phyloP scores from a whole-genome alignment of 1,140 invertebrate species.

The Drosophila biarmipes region DNA sequence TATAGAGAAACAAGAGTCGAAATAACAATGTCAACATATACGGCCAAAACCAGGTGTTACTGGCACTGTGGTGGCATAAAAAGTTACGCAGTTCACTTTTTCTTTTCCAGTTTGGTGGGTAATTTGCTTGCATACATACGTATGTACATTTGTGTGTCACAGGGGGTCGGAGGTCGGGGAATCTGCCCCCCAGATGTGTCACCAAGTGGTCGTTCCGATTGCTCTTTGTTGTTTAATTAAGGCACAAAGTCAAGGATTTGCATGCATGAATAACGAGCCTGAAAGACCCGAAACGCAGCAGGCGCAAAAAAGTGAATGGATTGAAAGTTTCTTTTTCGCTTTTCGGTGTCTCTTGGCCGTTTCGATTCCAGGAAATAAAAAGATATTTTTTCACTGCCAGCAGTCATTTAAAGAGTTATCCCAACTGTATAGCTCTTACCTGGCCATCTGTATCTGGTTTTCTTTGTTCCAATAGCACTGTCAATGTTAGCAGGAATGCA shows the following conservation, averaged over 20 bases:
- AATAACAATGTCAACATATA: constrained; percentile 65
- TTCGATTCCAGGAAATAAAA: constrained; percentile 6
- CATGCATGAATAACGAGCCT: constrained; percentile 40
- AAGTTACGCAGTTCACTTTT: constrained; percentile 57
- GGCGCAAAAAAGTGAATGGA: constrained; percentile 32
- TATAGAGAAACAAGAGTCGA: constrained; percentile 9
- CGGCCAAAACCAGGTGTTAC: constrained; percentile 28
- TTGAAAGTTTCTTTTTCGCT: constrained; percentile 17
- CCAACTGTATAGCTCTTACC: constrained; percentile 1
- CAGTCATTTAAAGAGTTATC: neutral
- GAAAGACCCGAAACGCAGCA: constrained; percentile 8
- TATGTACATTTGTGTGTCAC: constrained; percentile 23
- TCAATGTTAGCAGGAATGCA: constrained; percentile 4
- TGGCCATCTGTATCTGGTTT: constrained; percentile 1
- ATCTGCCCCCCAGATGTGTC: constrained; percentile 26
- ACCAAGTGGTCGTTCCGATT: constrained; percentile 59
- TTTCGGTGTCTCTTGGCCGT: constrained; percentile 15
- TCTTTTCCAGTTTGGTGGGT: constrained; percentile 33
- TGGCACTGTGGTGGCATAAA: constrained; percentile 58
- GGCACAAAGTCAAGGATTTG: constrained; percentile 69
- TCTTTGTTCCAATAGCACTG: neutral
- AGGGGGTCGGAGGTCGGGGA: constrained; percentile 5
- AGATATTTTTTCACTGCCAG: constrained; percentile 9
- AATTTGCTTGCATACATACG: constrained; percentile 62
- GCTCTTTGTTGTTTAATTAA: constrained; percentile 69